A percentile compares a stretch with the other conserved stretches of the same genome.
Conservation (phyloP, 1,140 invertebrate species). For the Dufourea novaeangliae region DNA sequence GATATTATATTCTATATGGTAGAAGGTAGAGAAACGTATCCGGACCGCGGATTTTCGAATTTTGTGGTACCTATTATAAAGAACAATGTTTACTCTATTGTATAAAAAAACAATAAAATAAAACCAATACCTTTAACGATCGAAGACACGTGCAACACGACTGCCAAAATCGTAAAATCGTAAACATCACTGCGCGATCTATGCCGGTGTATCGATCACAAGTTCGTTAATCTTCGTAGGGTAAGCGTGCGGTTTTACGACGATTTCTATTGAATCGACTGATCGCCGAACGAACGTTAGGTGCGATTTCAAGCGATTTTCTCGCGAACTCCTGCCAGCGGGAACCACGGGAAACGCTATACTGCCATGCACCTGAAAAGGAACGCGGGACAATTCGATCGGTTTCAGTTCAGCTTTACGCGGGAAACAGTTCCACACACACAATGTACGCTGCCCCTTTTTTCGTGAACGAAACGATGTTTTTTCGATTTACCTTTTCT, state of each 20-base stretch:
- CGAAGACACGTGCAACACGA: slow-evolving; percentile 21
- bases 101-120: slow-evolving; percentile 18
- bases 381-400: slow-evolving; percentile 11
- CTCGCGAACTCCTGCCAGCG: not conserved
- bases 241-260: slow-evolving; percentile 19
- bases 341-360: not conserved
- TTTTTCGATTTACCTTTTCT: slow-evolving; percentile 25
- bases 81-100: slow-evolving; percentile 41
- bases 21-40: slow-evolving; percentile 39
- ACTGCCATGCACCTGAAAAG: slow-evolving; percentile 32
- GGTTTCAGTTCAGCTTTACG: slow-evolving; percentile 18
- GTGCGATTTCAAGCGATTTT: slow-evolving; percentile 2
- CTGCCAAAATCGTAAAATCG: slow-evolving; percentile 56
- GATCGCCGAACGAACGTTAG: slow-evolving; percentile 5
- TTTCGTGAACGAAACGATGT: not conserved
- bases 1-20: slow-evolving; percentile 62
- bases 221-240: slow-evolving; percentile 11
- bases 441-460: not conserved
- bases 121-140: slow-evolving; percentile 20
- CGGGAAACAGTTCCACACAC: slow-evolving; percentile 6
- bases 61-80: slow-evolving; percentile 33
- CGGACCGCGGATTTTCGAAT: slow-evolving; percentile 38
- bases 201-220: slow-evolving; percentile 28
- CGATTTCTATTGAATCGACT: slow-evolving; percentile 15
- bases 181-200: slow-evolving; percentile 38